phyloP scores from a whole-genome alignment of 2,888 invertebrate species.

The Allolobophora icterica region DNA sequence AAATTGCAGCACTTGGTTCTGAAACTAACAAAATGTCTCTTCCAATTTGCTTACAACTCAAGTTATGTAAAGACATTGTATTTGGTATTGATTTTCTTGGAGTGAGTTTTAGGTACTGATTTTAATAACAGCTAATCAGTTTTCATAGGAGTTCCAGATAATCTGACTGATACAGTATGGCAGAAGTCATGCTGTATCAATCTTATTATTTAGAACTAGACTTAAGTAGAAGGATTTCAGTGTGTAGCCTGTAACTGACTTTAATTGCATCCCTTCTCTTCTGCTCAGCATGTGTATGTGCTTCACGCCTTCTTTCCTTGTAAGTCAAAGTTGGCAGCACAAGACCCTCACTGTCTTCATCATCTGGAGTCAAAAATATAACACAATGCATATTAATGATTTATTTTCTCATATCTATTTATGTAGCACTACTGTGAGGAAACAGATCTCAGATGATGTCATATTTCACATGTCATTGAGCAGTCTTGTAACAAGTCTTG shows the following conservation, averaged over 20 bases:
- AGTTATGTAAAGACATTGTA: background rate
- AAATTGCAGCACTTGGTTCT: background rate
- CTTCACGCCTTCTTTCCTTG: constrained; percentile 90
- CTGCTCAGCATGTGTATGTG: constrained; percentile 95
- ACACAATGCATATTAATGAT: background rate
- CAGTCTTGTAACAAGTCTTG: too few species aligned
- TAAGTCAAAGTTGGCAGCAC: constrained; percentile 78
- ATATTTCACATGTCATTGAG: too few species aligned
- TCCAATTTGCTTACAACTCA: background rate
- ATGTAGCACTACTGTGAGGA: too few species aligned
- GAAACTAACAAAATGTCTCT: background rate
- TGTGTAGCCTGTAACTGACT: constrained; percentile 50
- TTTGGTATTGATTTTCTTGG: too few species aligned
- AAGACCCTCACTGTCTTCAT: constrained; percentile 68
- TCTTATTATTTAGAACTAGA: too few species aligned
- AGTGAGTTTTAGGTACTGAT: too few species aligned
- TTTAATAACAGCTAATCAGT: too few species aligned
- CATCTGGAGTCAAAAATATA: constrained; percentile 52
- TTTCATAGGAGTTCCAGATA: too few species aligned
- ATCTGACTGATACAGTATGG: background rate
- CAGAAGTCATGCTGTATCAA: background rate
- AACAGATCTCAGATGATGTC: too few species aligned
- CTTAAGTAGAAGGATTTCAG: background rate
- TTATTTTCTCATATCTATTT: too few species aligned
- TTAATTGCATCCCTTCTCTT: constrained; percentile 95